phyloP scores from a whole-genome alignment of 2,113 vertebrate genomes.

The Serinus canaria region DNA sequence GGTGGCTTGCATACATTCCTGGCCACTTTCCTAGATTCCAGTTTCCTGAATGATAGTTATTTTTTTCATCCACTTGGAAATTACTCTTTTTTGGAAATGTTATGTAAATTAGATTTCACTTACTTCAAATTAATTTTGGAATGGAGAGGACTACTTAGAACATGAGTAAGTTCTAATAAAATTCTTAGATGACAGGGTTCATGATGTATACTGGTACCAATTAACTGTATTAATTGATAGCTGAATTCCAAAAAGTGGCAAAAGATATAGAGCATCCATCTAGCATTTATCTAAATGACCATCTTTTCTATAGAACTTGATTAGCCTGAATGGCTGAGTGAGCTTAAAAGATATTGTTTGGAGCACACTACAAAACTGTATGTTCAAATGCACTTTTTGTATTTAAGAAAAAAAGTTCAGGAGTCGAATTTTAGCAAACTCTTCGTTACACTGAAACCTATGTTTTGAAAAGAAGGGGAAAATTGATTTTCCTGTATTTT shows the following conservation, averaged over 20 bases:
- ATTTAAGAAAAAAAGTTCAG: background rate
- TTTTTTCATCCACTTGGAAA: background rate
- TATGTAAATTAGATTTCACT: background rate
- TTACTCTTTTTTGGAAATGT: background rate
- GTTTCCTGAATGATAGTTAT: background rate
- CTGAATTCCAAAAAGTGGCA: background rate
- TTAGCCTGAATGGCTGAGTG: background rate
- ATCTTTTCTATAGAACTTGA: background rate
- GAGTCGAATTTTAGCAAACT: background rate
- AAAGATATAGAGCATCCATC: background rate
- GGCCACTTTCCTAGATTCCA: background rate
- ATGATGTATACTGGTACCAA: background rate
- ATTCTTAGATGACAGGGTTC: background rate
- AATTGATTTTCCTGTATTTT: background rate
- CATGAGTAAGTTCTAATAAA: background rate
- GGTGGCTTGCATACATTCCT: background rate
- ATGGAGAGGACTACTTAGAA: background rate
- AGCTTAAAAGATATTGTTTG: background rate
- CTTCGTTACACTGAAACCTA: background rate
- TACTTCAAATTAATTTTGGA: background rate
- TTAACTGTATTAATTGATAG: background rate
- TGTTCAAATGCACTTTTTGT: background rate
- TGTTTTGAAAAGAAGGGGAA: background rate
- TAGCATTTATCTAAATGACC: background rate
- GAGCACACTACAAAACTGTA: background rate